These are phyloP conservation scores for Thripadectes ignobilis DNA, from an alignment of 2,797 vertebrate species.

Conservation along the genomic window DNA sequence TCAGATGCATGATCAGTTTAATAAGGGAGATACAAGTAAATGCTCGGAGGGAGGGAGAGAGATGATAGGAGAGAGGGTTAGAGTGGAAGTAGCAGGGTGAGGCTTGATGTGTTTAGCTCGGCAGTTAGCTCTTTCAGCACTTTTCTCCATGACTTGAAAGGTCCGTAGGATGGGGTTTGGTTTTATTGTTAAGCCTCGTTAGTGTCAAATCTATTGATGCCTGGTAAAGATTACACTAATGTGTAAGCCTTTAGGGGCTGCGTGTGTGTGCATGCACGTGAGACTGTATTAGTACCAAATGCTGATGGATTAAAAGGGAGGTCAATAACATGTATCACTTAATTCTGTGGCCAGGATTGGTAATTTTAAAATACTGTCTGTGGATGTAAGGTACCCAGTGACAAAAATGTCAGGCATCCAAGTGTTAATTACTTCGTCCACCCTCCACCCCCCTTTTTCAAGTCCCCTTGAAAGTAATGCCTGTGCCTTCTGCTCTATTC, in stretches of 20 bases:
- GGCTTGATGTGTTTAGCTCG: background rate
- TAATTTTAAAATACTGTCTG: background rate
- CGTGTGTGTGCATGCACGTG: background rate
- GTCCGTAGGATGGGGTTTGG: background rate
- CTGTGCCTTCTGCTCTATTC: background rate
- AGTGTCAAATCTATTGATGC: slow-evolving; percentile 1
- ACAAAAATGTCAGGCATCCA: background rate
- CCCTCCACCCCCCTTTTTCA: background rate
- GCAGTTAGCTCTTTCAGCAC: slow-evolving; percentile 11
- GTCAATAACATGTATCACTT: background rate
- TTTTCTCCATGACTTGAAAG: background rate
- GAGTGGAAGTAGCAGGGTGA: background rate
- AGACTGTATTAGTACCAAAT: background rate
- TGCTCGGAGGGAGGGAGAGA: background rate
- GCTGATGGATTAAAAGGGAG: background rate
- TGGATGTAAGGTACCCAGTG: background rate
- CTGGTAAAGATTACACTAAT: background rate
- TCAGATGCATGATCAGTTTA: slow-evolving; percentile 12
- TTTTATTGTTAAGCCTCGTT: slow-evolving; percentile 13
- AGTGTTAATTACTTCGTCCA: background rate
- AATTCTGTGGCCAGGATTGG: background rate
- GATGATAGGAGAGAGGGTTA: background rate
- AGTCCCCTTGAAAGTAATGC: background rate
- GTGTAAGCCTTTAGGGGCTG: background rate
- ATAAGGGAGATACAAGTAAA: background rate